phyloP scores from a whole-genome alignment of 2,888 invertebrate genomes.

The Tipula vernalis region DNA sequence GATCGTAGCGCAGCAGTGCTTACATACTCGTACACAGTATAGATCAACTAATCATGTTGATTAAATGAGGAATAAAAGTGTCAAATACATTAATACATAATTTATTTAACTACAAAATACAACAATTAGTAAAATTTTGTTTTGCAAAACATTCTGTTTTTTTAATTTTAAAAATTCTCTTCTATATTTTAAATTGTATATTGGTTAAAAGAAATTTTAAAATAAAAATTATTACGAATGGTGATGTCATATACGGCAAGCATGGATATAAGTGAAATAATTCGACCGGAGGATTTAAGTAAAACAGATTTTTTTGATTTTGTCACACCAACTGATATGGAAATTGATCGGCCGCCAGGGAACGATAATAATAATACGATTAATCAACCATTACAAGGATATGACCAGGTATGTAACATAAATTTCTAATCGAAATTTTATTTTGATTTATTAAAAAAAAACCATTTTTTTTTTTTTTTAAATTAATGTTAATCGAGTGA shows the following conservation, averaged over 20 bases:
- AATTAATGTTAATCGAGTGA: background rate
- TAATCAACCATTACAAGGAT: slow-evolving; percentile 34
- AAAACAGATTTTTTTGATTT: slow-evolving; percentile 85
- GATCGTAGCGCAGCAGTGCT: background rate
- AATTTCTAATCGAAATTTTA: background rate
- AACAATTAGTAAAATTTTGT: background rate
- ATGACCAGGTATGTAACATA: slow-evolving; percentile 28
- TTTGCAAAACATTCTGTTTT: no score
- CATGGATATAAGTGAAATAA: slow-evolving; percentile 77
- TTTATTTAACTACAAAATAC: background rate
- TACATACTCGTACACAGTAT: background rate
- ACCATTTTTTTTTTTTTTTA: background rate
- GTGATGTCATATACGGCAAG: slow-evolving; percentile 32
- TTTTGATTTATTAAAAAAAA: background rate
- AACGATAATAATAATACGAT: slow-evolving; percentile 21
- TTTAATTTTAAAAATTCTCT: background rate
- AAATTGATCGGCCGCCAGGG: slow-evolving; percentile 26
- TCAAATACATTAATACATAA: background rate
- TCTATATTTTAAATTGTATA: background rate
- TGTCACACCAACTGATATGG: slow-evolving; percentile 66
- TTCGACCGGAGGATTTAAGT: slow-evolving; percentile 66
- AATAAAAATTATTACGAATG: slow-evolving; percentile 7
- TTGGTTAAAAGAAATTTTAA: background rate
- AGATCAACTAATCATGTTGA: background rate
- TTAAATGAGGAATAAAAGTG: background rate